Conservation (phyloP, 2,113 vertebrate species). For the Xiphorhynchus elegans region DNA sequence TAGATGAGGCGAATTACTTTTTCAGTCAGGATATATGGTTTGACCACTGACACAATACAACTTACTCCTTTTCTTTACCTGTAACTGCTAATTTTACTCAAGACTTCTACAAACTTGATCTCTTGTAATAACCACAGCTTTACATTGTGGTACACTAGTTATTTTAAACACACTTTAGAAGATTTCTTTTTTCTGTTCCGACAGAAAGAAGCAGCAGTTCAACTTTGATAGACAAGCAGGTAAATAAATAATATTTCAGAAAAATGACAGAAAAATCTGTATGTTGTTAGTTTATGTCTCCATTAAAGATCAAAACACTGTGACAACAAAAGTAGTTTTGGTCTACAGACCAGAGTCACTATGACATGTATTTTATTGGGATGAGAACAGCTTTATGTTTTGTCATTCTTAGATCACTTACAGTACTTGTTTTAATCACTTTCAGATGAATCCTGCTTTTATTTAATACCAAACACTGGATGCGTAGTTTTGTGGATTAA, state of each 20-base stretch:
- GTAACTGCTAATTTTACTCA: not conserved
- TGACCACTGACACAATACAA: not conserved
- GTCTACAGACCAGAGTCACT: not conserved
- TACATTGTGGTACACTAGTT: not conserved
- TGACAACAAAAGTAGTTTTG: not conserved
- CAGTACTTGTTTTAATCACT: not conserved
- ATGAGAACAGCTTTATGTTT: not conserved
- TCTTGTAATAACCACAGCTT: not conserved
- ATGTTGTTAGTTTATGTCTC: not conserved
- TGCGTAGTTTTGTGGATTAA: not conserved
- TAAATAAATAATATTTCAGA: not conserved
- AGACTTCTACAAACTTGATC: not conserved
- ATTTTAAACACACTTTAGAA: not conserved
- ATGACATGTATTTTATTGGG: not conserved
- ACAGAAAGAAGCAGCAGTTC: not conserved
- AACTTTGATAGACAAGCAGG: not conserved
- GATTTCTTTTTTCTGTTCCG: not conserved
- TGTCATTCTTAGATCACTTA: not conserved
- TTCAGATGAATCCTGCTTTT: not conserved
- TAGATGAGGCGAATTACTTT: not conserved
- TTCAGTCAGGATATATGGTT: not conserved
- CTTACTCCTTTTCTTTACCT: not conserved
- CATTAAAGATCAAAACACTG: not conserved
- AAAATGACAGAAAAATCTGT: not conserved
- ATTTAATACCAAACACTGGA: not conserved